Conservation (phyloP, 2,113 vertebrate genomes). For the Rhinopomastus cyanomelas region DNA sequence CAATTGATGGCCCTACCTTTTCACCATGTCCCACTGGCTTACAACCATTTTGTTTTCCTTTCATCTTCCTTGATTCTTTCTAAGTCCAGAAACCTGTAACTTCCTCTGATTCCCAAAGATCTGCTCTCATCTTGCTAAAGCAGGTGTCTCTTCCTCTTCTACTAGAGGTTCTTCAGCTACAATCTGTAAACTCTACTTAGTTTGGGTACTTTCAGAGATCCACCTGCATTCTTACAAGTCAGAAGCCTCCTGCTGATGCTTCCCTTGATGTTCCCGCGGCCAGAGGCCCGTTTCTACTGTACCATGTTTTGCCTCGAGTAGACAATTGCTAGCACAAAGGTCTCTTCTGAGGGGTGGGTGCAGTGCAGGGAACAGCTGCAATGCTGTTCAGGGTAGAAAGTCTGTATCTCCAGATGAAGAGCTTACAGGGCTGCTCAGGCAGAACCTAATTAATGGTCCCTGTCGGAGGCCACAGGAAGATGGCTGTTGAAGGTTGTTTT, state of each 20-base stretch:
- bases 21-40: neutral
- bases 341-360: neutral
- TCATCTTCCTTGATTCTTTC: neutral
- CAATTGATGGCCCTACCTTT: neutral
- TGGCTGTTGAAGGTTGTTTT: neutral
- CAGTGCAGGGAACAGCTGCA: fast-evolving
- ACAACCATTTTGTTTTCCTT: neutral
- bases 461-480: neutral
- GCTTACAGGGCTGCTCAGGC: neutral
- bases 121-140: neutral
- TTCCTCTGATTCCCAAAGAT: neutral
- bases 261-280: neutral
- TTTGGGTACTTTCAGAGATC: neutral
- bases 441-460: neutral
- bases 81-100: neutral
- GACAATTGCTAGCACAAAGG: neutral
- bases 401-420: neutral
- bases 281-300: neutral
- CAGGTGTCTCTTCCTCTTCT: neutral
- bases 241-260: neutral
- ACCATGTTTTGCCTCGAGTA: neutral
- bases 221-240: neutral
- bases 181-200: neutral
- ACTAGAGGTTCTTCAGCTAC: neutral
- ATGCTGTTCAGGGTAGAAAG: neutral